Evolutionary conservation across 2,113 vertebrate genomes (phyloP).

Genomic region (Leptobrachium leishanense): DNA sequence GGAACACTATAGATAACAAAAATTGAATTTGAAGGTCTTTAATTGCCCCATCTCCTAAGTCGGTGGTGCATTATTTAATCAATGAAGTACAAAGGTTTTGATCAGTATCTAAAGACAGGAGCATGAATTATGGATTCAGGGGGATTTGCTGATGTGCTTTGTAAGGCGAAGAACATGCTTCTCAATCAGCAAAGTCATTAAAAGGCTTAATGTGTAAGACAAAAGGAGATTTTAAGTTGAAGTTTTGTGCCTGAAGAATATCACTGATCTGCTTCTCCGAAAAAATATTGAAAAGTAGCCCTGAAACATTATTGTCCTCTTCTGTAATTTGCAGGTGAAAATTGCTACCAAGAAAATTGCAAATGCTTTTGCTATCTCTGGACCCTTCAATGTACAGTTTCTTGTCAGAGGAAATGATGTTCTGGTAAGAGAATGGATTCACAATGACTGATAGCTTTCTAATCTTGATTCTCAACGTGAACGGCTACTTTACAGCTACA

Average conservation of each 20-base stretch:
- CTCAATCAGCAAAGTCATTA: slow-evolving; percentile 6
- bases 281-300: slow-evolving; percentile 7
- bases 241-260: neutral
- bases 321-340: slow-evolving; percentile 76
- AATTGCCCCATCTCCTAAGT: neutral
- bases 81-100: neutral
- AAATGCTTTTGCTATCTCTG: slow-evolving; percentile 88
- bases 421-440: slow-evolving; percentile 74
- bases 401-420: slow-evolving; percentile 90
- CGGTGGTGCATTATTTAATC: neutral
- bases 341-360: slow-evolving; percentile 85
- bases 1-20: neutral
- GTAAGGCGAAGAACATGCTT: neutral
- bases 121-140: neutral
- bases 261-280: neutral
- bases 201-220: neutral
- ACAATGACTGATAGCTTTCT: neutral
- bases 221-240: neutral
- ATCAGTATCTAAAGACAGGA: neutral
- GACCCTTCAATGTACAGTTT: slow-evolving; percentile 94
- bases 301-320: slow-evolving; percentile 9
- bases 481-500: neutral
- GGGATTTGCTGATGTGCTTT: slow-evolving; percentile 1
- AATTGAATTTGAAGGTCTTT: neutral
- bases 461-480: neutral